Evolutionary conservation across 92 coral and sea anemone species (phyloP).

Genomic region (Scolanthus callimorphus): DNA sequence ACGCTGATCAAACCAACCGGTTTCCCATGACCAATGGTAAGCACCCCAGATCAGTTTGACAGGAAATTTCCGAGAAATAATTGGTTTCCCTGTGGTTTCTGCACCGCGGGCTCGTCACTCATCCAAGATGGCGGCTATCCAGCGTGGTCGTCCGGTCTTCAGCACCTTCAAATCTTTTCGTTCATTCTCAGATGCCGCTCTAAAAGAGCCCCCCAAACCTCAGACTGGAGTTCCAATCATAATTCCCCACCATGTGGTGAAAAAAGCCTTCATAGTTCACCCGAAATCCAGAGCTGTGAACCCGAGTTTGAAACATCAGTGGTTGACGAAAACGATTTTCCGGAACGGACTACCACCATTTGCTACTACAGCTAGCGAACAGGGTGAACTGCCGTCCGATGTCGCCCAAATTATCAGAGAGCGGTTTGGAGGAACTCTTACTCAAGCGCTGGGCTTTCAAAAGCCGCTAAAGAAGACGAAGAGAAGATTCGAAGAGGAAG

Average conservation of each 20-base stretch:
- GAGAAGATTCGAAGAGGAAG: constrained; percentile 59
- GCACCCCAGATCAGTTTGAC: too few relatives aligned
- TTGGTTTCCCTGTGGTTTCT: too few relatives aligned
- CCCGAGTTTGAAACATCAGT: constrained; percentile 70
- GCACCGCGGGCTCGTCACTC: constrained; percentile 41
- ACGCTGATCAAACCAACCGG: too few relatives aligned
- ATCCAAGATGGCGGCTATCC: constrained; percentile 50
- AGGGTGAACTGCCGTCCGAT: constrained; percentile 20
- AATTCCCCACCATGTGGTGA: constrained; percentile 79
- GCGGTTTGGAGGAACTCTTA: constrained; percentile 43
- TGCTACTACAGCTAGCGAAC: neutral
- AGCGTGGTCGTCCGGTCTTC: constrained; percentile 6
- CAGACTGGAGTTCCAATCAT: constrained; percentile 95
- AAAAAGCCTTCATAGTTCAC: constrained; percentile 87
- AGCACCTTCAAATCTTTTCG: constrained; percentile 4
- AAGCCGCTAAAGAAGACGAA: constrained; percentile 65
- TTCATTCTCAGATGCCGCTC: constrained; percentile 29
- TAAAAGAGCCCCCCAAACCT: constrained; percentile 5
- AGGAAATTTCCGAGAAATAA: too few relatives aligned
- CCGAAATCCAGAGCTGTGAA: constrained; percentile 79
- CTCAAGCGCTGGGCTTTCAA: constrained; percentile 74
- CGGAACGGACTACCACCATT: constrained; percentile 64
- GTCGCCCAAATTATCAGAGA: constrained; percentile 36
- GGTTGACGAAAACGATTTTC: constrained; percentile 85
- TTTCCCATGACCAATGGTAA: too few relatives aligned